Conservation (phyloP, 2,888 invertebrate genomes). For the Sarcophaga subvicina region DNA sequence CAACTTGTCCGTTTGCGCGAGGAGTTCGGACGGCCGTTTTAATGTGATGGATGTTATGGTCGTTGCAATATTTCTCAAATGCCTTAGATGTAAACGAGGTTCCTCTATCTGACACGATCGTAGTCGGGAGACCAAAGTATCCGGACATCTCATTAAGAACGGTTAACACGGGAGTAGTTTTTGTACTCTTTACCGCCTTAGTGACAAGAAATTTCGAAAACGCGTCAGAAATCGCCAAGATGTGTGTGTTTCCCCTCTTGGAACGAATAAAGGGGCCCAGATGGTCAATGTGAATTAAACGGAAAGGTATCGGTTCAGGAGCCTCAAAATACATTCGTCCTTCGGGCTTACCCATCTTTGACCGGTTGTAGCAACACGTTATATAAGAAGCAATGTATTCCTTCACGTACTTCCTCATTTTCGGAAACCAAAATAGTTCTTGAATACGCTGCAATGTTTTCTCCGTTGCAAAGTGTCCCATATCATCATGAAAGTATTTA, state of each 20-base stretch:
- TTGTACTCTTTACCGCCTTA: slow-evolving; percentile 62
- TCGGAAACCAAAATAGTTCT: no score
- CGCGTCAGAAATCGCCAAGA: slow-evolving; percentile 56
- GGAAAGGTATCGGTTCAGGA: slow-evolving; percentile 17
- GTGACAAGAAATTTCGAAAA: slow-evolving; percentile 54
- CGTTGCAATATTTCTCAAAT: slow-evolving; percentile 70
- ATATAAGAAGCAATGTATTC: slow-evolving; percentile 55
- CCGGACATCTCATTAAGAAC: slow-evolving; percentile 61
- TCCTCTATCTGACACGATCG: slow-evolving; percentile 69
- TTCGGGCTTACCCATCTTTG: slow-evolving; percentile 43
- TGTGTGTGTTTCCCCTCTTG: slow-evolving; percentile 38
- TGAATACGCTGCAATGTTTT: background rate
- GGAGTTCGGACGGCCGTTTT: slow-evolving; percentile 5
- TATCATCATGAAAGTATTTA: slow-evolving; percentile 43
- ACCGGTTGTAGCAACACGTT: slow-evolving; percentile 51
- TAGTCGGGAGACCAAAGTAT: slow-evolving; percentile 59
- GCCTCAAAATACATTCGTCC: slow-evolving; percentile 43
- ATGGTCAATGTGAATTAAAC: slow-evolving; percentile 66
- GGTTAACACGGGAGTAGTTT: slow-evolving; percentile 65
- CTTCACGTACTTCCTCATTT: slow-evolving; percentile 45
- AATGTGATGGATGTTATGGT: slow-evolving; percentile 59
- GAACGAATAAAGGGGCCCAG: slow-evolving; percentile 59
- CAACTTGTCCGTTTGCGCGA: background rate
- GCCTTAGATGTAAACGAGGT: slow-evolving; percentile 71
- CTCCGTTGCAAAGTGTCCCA: slow-evolving; percentile 39